Percentiles rank a stretch among this genome's conserved stretches.
phyloP scores from a whole-genome alignment of 2,888 invertebrate species.

The Geophilus truncorum region DNA sequence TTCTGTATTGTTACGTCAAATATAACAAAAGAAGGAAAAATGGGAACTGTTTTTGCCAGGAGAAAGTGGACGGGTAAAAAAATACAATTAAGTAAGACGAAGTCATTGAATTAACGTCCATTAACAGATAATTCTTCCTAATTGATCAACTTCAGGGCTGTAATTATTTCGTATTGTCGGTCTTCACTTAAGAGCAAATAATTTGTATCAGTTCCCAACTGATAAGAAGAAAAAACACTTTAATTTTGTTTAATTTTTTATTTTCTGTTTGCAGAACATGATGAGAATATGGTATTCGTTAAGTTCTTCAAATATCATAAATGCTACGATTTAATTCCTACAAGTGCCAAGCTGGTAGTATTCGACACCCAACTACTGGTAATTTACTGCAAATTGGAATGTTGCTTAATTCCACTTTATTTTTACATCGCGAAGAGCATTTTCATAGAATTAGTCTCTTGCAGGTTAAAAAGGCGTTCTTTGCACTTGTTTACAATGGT shows the following conservation, averaged over 20 bases:
- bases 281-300: conserved; percentile 94
- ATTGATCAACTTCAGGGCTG: no score
- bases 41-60: no score
- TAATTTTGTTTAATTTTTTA: conserved; percentile 40
- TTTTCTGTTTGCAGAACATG: conserved; percentile 76
- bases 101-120: no score
- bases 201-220: no score
- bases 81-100: no score
- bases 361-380: conserved; percentile 93
- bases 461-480: conserved; percentile 94
- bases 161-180: no score
- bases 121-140: no score
- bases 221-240: no score
- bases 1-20: no score
- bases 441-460: conserved; percentile 28
- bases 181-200: no score
- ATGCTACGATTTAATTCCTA: conserved; percentile 99
- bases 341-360: conserved; percentile 97
- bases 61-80: no score
- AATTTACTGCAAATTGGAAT: conserved; percentile 37
- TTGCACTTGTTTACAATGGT: conserved; percentile 98
- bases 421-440: not conserved
- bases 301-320: conserved; percentile 99
- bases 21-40: no score
- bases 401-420: not conserved